These are phyloP conservation scores for Aradophagus sp. DNA, from an alignment of 1,140 invertebrate species.

Conservation along the genomic window DNA sequence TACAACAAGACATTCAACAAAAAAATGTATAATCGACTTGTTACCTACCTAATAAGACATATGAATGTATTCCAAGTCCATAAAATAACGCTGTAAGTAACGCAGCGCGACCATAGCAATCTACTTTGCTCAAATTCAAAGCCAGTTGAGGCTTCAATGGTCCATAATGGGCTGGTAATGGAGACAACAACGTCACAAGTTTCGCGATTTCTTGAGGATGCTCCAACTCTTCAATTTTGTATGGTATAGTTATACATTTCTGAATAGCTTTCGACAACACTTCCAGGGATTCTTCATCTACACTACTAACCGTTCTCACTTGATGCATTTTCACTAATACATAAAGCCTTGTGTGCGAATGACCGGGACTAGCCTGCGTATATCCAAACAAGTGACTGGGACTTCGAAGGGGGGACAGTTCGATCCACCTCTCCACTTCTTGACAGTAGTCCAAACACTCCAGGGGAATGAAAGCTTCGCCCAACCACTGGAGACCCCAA, in stretches of 20 bases:
- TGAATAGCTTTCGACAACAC: conserved; percentile 67
- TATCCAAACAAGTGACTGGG: conserved; percentile 69
- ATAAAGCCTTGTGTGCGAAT: conserved; percentile 69
- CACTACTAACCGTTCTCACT: conserved; percentile 47
- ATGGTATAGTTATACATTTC: conserved; percentile 66
- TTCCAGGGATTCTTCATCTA: conserved; percentile 61
- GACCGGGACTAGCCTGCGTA: conserved; percentile 68
- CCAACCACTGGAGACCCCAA: conserved; percentile 72
- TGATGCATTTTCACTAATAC: conserved; percentile 69
- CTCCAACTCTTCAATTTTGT: conserved; percentile 65
- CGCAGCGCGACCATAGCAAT: conserved; percentile 69
- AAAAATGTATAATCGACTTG: too few species aligned
- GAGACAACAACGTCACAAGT: conserved; percentile 63
- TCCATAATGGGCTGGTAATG: conserved; percentile 66
- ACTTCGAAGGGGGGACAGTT: conserved; percentile 65
- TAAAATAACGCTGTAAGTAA: conserved; percentile 65
- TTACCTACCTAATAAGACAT: conserved; percentile 66
- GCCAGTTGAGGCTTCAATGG: conserved; percentile 68
- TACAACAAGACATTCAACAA: too few species aligned
- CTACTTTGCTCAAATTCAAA: conserved; percentile 70
- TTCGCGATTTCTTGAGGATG: conserved; percentile 64
- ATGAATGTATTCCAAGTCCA: conserved; percentile 64
- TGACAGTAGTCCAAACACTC: conserved; percentile 67
- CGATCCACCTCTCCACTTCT: conserved; percentile 71
- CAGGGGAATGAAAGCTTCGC: conserved; percentile 67